Evolutionary conservation across 2,888 invertebrate genomes (phyloP), one percentile per base, ranked within the genome.

Genomic region (Pachliopta kotzebuea): DNA sequence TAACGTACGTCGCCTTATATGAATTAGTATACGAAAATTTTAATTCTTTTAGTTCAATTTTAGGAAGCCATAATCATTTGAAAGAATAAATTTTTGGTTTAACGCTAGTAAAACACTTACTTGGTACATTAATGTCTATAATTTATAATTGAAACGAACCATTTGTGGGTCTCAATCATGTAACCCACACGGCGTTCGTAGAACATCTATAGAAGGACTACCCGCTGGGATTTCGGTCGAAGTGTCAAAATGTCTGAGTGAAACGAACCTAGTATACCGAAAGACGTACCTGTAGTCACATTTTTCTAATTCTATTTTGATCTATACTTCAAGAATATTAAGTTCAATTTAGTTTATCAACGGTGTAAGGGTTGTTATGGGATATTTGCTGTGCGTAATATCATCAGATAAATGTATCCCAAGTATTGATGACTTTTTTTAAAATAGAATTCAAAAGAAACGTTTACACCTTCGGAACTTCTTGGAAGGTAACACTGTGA

Each of bases 191-290:
- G 77, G 81, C 79, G 72, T 90, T 90, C 90, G 82, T 73, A 81
- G 90, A 90, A 90, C 76, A 84, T 78, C 78, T 81, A 85, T 82
- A 83, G 80, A 79, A 75, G 69, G 86, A 71, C 82, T 74, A 79
- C 91, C 91, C 82, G 88, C 88, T 85, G 91, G 56, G 87, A 77
- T 78, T 88, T 89, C 84, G 83, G 81, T 84, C 84, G 83, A 90
- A 89, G 89, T 90, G 91, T 91, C 91, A 90, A 89, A 88, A 89
- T 86, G 87, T 85, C 84, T 80, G 79, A 81, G 74, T 80, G 76
- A 79, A 84, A 77, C 87, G 83, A 86, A 84, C 84, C 85, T 74
- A 76, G 73, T 73, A 71, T 71, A 76, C 71, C 70, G 69, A 70
- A 67, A 68, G 70, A 65, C 63, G 68, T 73, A 69, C 67, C 59